Evolutionary conservation across 35 echinoderm and acorn worm species (phyloP).

Genomic region (Apostichopus parvimensis): DNA sequence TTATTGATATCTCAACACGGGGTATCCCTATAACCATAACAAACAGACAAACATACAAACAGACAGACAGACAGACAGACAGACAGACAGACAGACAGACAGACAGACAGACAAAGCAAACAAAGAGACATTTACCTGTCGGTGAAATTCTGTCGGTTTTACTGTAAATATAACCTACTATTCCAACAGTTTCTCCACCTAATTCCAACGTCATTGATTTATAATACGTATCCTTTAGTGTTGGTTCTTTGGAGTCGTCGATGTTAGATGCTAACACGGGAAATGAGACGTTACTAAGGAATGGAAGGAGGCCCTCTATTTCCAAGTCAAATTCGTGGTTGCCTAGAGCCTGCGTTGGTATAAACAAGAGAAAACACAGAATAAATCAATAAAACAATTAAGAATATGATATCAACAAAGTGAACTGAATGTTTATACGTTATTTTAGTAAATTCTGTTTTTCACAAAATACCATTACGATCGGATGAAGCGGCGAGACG

Average conservation of each 20-base stretch:
- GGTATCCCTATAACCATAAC: no score
- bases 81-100: no score
- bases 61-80: background rate
- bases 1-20: no score
- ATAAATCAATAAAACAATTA: background rate
- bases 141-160: constrained; percentile 54
- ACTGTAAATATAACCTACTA: constrained; percentile 63
- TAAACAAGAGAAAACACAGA: background rate
- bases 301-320: constrained; percentile 49
- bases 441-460: no score
- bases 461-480: no score
- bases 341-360: constrained; percentile 56
- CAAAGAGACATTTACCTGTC: constrained; percentile 52
- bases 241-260: constrained; percentile 48
- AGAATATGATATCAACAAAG: no score
- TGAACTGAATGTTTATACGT: no score
- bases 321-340: constrained; percentile 86
- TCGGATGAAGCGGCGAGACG: no score
- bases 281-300: constrained; percentile 56
- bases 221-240: background rate
- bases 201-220: background rate
- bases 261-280: constrained; percentile 59
- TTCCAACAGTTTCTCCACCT: constrained; percentile 28
- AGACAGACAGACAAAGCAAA: background rate
- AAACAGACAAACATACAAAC: no score